A percentile compares a stretch with the other conserved stretches of the same genome.
Evolutionary conservation across 2,797 vertebrate species (phyloP).

Genomic region (Lithobates sylvaticus): DNA sequence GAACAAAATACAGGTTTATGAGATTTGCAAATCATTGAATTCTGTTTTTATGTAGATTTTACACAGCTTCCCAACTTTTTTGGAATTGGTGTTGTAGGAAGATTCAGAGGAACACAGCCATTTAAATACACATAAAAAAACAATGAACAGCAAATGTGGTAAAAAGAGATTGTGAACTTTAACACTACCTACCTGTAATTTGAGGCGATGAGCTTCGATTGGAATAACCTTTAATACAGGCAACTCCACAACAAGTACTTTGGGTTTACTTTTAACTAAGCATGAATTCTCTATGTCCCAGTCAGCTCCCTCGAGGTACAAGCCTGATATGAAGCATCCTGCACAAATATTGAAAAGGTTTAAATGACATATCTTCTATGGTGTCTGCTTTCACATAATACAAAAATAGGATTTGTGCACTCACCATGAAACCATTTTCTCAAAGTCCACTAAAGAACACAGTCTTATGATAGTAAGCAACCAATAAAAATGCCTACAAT

Average conservation of each 20-base stretch:
- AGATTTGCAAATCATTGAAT: no score
- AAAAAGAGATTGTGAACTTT: background rate
- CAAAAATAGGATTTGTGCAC: no score
- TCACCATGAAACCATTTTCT: no score
- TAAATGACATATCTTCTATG: background rate
- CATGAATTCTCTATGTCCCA: conserved; percentile 87
- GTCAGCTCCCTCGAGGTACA: conserved; percentile 93
- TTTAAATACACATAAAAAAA: background rate
- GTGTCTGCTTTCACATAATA: background rate
- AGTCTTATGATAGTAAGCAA: no score
- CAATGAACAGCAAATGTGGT: background rate
- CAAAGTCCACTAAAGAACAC: no score
- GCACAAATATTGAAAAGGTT: background rate
- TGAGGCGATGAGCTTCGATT: conserved; percentile 82
- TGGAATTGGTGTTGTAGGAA: no score
- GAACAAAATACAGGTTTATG: no score
- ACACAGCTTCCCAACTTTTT: no score
- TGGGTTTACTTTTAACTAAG: conserved; percentile 86
- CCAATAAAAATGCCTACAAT: no score
- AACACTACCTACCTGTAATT: conserved; percentile 83
- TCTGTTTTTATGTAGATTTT: no score
- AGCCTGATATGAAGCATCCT: conserved; percentile 93
- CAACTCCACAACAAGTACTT: conserved; percentile 85
- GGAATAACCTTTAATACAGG: conserved; percentile 92
- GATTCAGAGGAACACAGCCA: no score